Base-by-base conservation (phyloP, 1,140 invertebrate species). In the Orius insidiosus region DNA sequence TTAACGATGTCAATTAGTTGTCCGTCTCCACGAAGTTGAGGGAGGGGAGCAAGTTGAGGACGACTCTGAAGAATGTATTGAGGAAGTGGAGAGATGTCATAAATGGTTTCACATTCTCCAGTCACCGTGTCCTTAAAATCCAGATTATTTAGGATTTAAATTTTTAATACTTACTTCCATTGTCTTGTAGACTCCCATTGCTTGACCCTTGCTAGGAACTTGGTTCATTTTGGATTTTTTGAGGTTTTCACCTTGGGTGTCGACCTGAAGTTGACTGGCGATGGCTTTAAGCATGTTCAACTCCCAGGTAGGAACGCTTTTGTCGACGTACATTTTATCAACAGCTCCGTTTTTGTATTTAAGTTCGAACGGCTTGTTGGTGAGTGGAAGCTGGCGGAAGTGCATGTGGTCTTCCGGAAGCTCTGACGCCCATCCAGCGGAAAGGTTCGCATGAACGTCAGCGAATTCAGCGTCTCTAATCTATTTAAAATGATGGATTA, bases 221-320 rank as follows among this genome's bases (percentile, higher is more conserved):
- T 64, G 67, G 52, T 71, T 70, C 51, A 35, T 43, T 16, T 36
- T 48, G 11, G 46, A 52, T 13, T 48, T 47, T 11, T 49, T 52
- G 14, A 49, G 33, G 47, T 55, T 53, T 42, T 54, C 38, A 33
- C 47, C 55, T 44, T 51, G 50, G 5, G 55, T 45, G 13, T 63
- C 39, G 37, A 54, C 37, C 32, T 54, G 37, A 38, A 55, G 3
- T 50, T 75, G 69, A 54, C 72, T 68, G 10, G 73, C 59, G 19
- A 79, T 60, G 64, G 68, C 67, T 56, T 77, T 77, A 36, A 78
- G 57, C 35, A 79, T 59, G 57, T 80, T 82, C 15, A 76, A 67
- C 53, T 78, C 66, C 60, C 69, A 69, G 6, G 69, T 66, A 4
- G 66, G 56, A 1, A 72, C 45, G 16, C 63, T 53, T 31, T 66